phyloP scores from a whole-genome alignment of 2,113 vertebrate species.

The Gymnogyps californianus region DNA sequence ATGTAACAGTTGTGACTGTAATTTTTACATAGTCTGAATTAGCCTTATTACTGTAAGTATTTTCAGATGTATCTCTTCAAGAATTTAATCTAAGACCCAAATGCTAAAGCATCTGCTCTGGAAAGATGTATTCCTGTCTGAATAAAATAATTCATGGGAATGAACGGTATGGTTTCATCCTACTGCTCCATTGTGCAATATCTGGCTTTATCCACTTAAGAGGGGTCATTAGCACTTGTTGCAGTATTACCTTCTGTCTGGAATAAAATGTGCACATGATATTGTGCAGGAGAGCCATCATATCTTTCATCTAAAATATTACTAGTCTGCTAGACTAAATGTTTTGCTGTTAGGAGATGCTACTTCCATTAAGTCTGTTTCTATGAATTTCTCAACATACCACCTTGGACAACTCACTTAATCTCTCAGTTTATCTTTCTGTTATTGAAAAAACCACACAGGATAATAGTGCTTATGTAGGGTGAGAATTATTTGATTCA shows the following conservation, averaged over 20 bases:
- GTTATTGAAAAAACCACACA: not conserved
- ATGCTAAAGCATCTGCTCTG: not conserved
- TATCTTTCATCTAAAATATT: not conserved
- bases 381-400: not conserved
- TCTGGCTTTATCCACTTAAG: accelerated
- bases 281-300: accelerated
- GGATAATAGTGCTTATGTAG: not conserved
- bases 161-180: not conserved
- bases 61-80: not conserved
- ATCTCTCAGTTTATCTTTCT: not conserved
- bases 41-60: not conserved
- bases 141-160: not conserved
- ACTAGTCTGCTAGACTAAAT: not conserved
- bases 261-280: not conserved
- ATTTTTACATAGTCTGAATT: not conserved
- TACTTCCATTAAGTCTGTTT: not conserved
- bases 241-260: not conserved
- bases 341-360: not conserved
- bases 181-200: not conserved
- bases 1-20: not conserved
- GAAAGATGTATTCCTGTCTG: not conserved
- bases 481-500: not conserved
- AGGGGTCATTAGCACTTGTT: not conserved
- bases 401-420: not conserved
- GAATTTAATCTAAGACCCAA: not conserved